Percentiles rank a stretch among this genome's conserved stretches.
Evolutionary conservation across 2,888 invertebrate species (phyloP).

Genomic region (Octodonta nipae): DNA sequence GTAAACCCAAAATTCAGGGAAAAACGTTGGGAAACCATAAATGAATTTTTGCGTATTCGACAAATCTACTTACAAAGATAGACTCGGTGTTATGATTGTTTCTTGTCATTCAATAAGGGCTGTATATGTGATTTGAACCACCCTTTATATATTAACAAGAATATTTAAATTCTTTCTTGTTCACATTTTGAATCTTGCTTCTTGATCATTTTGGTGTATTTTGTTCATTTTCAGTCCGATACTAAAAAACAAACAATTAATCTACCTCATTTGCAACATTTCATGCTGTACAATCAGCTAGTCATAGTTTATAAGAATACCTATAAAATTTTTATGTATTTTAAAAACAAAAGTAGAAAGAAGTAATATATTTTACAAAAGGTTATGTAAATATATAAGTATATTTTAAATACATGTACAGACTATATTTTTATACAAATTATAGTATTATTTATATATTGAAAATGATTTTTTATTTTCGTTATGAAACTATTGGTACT

Average conservation of each 20-base stretch:
- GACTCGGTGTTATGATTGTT: too few relatives aligned
- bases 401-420: slow-evolving; percentile 29
- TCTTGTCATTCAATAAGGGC: too few relatives aligned
- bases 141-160: too few relatives aligned
- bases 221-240: slow-evolving; percentile 1
- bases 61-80: too few relatives aligned
- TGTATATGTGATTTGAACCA: too few relatives aligned
- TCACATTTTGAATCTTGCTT: neutral
- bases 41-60: too few relatives aligned
- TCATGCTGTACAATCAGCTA: slow-evolving; percentile 38
- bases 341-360: slow-evolving; percentile 12
- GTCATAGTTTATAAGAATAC: slow-evolving; percentile 33
- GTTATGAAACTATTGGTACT: too few relatives aligned
- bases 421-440: slow-evolving; percentile 35
- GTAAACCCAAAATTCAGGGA: too few relatives aligned
- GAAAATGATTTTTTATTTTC: slow-evolving; percentile 9
- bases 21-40: too few relatives aligned
- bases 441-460: slow-evolving; percentile 34
- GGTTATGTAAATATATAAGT: slow-evolving; percentile 21
- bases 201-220: neutral
- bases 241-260: slow-evolving; percentile 17
- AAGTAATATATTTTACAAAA: slow-evolving; percentile 23
- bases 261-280: slow-evolving; percentile 38
- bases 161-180: too few relatives aligned
- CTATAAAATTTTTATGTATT: slow-evolving; percentile 23